phyloP scores from a whole-genome alignment of 2,113 vertebrate genomes.

The Oryzias celebensis region DNA sequence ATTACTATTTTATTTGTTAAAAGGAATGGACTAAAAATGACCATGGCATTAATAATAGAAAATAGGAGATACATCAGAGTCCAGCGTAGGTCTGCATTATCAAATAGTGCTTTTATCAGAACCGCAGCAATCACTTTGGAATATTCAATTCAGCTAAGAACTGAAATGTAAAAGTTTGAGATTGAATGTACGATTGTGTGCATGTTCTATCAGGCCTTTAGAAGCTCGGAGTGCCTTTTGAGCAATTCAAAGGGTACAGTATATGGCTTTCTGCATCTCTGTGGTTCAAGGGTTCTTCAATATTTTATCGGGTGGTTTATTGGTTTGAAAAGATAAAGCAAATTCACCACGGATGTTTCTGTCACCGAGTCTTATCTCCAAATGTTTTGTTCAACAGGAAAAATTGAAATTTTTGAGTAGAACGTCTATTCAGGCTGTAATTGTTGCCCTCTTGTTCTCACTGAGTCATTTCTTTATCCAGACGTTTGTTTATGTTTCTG shows the following conservation, averaged over 20 bases:
- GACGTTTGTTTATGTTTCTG: conserved; percentile 2
- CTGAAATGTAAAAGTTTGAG: conserved; percentile 79
- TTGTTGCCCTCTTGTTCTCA: neutral
- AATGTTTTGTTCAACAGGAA: conserved; percentile 21
- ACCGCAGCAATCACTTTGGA: conserved; percentile 68
- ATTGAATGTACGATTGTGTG: conserved; percentile 70
- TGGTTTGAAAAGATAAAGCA: conserved; percentile 46
- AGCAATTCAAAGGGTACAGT: conserved; percentile 37
- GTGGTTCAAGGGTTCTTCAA: conserved; percentile 55
- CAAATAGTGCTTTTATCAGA: conserved; percentile 80
- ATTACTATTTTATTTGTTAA: conserved; percentile 81
- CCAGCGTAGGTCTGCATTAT: conserved; percentile 64
- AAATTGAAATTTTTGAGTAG: conserved; percentile 21
- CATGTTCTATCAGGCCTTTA: conserved; percentile 45
- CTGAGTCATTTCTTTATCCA: neutral
- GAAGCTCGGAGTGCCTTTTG: conserved; percentile 57
- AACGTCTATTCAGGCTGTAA: conserved; percentile 14
- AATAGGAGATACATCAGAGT: conserved; percentile 69
- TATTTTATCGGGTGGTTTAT: conserved; percentile 74
- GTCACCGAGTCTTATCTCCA: conserved; percentile 22
- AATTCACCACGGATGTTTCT: conserved; percentile 31
- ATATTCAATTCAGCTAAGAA: conserved; percentile 75
- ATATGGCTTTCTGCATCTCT: conserved; percentile 57
- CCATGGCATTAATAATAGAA: conserved; percentile 71
- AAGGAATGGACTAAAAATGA: conserved; percentile 77